Evolutionary conservation across 1,140 invertebrate genomes (phyloP).

Genomic region (Diprion similis): DNA sequence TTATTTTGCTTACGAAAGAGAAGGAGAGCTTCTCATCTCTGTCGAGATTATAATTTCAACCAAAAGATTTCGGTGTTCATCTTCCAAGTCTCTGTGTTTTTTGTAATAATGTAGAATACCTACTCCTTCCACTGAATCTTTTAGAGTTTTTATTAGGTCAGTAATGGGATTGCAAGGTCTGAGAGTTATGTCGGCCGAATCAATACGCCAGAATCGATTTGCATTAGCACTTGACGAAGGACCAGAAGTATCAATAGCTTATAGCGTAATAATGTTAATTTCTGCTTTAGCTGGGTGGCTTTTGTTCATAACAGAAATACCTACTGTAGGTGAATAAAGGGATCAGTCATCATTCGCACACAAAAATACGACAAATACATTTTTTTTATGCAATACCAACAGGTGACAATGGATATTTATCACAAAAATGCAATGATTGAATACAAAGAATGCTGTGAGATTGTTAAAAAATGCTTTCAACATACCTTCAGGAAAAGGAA

Average conservation of each 20-base stretch:
- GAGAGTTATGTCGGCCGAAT: neutral
- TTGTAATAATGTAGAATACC: constrained; percentile 7
- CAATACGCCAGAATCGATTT: neutral
- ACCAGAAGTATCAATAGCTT: neutral
- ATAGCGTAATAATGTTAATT: neutral
- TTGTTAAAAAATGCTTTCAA: neutral
- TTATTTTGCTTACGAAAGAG: constrained; percentile 9
- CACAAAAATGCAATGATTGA: neutral
- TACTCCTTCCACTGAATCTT: neutral
- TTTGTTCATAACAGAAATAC: neutral
- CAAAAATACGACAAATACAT: neutral
- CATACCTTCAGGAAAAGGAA: neutral
- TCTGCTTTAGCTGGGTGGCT: neutral
- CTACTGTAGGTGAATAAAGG: neutral
- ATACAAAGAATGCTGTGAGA: neutral
- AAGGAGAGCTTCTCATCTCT: constrained; percentile 11
- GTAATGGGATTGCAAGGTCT: neutral
- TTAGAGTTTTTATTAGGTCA: neutral
- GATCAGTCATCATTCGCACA: neutral
- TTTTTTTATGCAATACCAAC: no score
- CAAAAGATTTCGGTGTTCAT: constrained; percentile 10
- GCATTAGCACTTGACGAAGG: neutral
- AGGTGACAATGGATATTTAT: neutral
- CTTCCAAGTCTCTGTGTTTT: constrained; percentile 9
- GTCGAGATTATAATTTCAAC: constrained; percentile 11